Conservation (phyloP, 2,113 vertebrate genomes). For the Jacana jacana region DNA sequence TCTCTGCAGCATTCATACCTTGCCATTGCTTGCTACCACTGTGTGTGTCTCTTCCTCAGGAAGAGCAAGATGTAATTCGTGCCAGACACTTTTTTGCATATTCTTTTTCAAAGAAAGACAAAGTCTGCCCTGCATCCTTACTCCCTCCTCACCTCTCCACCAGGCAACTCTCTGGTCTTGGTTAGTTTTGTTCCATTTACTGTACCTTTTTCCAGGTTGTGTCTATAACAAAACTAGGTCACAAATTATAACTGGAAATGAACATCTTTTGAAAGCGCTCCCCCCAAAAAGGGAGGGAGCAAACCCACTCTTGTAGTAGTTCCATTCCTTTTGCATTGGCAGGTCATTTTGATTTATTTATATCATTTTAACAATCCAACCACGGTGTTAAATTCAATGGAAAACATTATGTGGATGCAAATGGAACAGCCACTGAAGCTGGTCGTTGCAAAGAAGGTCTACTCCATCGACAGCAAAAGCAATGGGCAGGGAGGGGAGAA, state of each 20-base stretch:
- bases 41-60: background rate
- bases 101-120: background rate
- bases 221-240: background rate
- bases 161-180: background rate
- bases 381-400: background rate
- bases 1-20: background rate
- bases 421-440: background rate
- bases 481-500: background rate
- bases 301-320: background rate
- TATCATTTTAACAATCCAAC: background rate
- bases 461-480: background rate
- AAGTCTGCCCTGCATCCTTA: background rate
- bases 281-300: background rate
- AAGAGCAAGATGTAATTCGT: background rate
- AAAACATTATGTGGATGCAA: background rate
- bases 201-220: background rate
- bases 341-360: background rate
- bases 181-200: background rate
- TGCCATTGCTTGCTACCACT: background rate
- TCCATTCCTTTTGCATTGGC: background rate
- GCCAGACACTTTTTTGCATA: background rate
- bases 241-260: background rate
- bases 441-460: background rate
- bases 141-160: background rate
- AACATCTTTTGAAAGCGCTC: background rate